phyloP scores from a whole-genome alignment of 2,888 invertebrate genomes.

The Dynastes grantii region DNA sequence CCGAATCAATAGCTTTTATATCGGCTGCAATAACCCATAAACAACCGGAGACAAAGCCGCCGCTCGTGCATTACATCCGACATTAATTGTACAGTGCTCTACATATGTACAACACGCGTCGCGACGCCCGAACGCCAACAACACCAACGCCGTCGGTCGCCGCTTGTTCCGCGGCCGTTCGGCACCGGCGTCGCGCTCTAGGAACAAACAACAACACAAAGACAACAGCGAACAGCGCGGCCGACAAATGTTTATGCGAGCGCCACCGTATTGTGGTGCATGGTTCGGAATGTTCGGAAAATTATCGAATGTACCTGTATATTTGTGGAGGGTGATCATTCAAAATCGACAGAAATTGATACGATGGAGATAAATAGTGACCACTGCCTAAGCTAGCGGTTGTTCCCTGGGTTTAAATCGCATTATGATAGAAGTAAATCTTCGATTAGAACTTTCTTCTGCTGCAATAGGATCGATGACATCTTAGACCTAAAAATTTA shows the following conservation, averaged over 20 bases:
- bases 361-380: no score
- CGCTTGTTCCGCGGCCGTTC: slow-evolving; percentile 2
- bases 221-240: slow-evolving; percentile 4
- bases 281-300: no score
- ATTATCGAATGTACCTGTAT: no score
- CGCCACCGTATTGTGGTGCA: no score
- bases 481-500: no score
- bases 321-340: no score
- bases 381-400: no score
- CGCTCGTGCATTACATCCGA: slow-evolving; percentile 68
- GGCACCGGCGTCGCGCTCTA: neutral
- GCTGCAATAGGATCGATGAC: no score
- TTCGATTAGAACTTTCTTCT: no score
- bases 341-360: no score
- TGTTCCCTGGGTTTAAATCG: no score
- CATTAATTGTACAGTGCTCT: slow-evolving; percentile 69
- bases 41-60: slow-evolving; percentile 68
- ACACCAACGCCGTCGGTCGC: slow-evolving; percentile 45
- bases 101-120: slow-evolving; percentile 70
- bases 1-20: slow-evolving; percentile 68
- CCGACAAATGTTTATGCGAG: neutral
- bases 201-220: slow-evolving; percentile 1
- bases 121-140: slow-evolving; percentile 61
- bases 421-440: no score
- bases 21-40: slow-evolving; percentile 69